Conservation (phyloP, 2,113 vertebrate species). For the Chaenocephalus aceratus region DNA sequence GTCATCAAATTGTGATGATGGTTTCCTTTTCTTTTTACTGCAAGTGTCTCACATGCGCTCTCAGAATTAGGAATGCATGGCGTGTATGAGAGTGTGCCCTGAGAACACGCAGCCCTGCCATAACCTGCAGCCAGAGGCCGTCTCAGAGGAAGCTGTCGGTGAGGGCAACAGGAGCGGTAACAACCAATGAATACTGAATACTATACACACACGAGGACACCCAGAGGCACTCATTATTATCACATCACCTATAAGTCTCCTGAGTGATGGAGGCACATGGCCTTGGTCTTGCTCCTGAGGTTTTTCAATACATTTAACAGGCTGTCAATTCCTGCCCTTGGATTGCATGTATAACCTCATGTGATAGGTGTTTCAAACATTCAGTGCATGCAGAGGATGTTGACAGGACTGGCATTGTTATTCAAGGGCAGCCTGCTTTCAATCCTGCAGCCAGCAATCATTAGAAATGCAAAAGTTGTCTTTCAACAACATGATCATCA, state of each 20-base stretch:
- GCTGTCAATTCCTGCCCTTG: slow-evolving; percentile 26
- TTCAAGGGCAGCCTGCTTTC: not conserved
- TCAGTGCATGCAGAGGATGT: slow-evolving; percentile 2
- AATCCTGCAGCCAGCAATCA: not conserved
- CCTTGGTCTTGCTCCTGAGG: slow-evolving; percentile 31
- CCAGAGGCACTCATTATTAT: slow-evolving; percentile 50
- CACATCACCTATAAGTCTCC: slow-evolving; percentile 44
- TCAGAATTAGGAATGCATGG: slow-evolving; percentile 38
- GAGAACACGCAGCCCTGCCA: slow-evolving; percentile 32
- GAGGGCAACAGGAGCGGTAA: slow-evolving; percentile 30
- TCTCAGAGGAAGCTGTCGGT: slow-evolving; percentile 54
- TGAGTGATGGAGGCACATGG: slow-evolving; percentile 15
- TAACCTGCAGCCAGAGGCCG: slow-evolving; percentile 49
- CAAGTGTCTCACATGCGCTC: not conserved
- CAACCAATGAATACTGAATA: slow-evolving; percentile 61
- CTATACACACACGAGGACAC: slow-evolving; percentile 16
- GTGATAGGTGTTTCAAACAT: slow-evolving; percentile 7
- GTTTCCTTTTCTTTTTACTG: not conserved
- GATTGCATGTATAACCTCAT: slow-evolving; percentile 11
- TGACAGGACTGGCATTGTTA: slow-evolving; percentile 9
- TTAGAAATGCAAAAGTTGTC: not conserved
- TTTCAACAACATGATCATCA: not conserved
- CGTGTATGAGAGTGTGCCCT: slow-evolving; percentile 22
- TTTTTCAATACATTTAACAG: slow-evolving; percentile 40
- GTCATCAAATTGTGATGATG: not conserved